Percentiles rank a stretch among this genome's conserved stretches.
These are phyloP conservation scores for Luscinia luscinia DNA, from an alignment of 2,797 vertebrate species.

Conservation along the genomic window DNA sequence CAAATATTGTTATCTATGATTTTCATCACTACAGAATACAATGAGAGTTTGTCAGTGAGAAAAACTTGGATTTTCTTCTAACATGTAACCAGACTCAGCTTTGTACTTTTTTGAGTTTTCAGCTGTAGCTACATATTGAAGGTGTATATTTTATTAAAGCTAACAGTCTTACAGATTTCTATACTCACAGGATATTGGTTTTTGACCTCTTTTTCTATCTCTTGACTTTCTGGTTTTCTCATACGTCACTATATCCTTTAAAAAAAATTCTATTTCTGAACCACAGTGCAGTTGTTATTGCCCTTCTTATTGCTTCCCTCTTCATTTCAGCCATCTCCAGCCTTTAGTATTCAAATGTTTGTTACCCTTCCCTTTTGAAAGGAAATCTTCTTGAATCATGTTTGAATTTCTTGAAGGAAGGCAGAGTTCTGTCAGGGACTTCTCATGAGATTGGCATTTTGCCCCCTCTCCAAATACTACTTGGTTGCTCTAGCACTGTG, in stretches of 20 bases:
- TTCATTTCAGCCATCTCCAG: not conserved
- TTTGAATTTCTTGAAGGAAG: not conserved
- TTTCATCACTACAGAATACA: not conserved
- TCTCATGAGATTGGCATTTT: not conserved
- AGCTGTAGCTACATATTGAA: not conserved
- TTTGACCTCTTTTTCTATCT: not conserved
- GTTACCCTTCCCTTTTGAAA: not conserved
- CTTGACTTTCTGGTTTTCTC: not conserved
- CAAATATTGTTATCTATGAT: not conserved
- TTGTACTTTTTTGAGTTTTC: not conserved
- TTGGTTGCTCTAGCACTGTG: not conserved
- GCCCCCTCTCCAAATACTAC: not conserved
- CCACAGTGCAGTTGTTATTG: not conserved
- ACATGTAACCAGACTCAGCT: not conserved
- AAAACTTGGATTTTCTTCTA: not conserved
- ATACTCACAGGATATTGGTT: not conserved
- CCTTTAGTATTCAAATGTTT: not conserved
- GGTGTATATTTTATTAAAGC: not conserved
- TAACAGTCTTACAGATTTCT: not conserved
- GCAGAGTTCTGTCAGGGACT: not conserved
- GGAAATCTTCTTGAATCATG: not conserved
- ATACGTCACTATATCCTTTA: not conserved
- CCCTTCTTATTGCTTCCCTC: not conserved
- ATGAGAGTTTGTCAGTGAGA: not conserved
- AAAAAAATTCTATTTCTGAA: not conserved